Conservation (phyloP, 2,797 vertebrate species). For the Calcarius lapponicus region DNA sequence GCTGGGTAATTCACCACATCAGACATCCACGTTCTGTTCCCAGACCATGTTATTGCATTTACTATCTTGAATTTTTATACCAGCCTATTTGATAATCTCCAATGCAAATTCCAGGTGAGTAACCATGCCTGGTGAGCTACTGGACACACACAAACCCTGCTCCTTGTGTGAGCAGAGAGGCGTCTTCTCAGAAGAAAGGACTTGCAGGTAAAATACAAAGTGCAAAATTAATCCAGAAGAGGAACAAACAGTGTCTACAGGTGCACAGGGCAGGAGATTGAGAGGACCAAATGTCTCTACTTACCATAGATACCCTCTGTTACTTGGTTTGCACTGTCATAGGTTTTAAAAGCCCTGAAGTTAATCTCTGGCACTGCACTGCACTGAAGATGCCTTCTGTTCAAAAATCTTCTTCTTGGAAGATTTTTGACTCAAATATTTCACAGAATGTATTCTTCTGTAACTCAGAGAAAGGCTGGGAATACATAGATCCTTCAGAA, state of each 20-base stretch:
- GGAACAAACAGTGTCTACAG: rapidly evolving
- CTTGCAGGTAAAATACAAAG: neutral
- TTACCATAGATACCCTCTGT: neutral
- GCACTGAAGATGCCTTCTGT: too few species aligned
- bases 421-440: neutral
- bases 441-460: neutral
- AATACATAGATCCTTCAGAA: neutral
- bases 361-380: neutral
- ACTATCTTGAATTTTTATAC: neutral
- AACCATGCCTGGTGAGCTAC: neutral
- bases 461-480: neutral
- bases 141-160: neutral
- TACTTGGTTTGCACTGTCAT: neutral
- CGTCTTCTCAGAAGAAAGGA: neutral
- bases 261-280: neutral
- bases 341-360: neutral
- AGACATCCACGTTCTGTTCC: rapidly evolving
- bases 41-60: neutral
- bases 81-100: neutral
- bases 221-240: neutral
- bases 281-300: neutral
- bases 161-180: neutral
- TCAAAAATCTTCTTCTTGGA: neutral
- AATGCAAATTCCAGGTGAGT: neutral
- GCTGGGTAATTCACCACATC: neutral